Conservation (phyloP, 2,797 vertebrate species). For the Hydrolagus colliei region DNA sequence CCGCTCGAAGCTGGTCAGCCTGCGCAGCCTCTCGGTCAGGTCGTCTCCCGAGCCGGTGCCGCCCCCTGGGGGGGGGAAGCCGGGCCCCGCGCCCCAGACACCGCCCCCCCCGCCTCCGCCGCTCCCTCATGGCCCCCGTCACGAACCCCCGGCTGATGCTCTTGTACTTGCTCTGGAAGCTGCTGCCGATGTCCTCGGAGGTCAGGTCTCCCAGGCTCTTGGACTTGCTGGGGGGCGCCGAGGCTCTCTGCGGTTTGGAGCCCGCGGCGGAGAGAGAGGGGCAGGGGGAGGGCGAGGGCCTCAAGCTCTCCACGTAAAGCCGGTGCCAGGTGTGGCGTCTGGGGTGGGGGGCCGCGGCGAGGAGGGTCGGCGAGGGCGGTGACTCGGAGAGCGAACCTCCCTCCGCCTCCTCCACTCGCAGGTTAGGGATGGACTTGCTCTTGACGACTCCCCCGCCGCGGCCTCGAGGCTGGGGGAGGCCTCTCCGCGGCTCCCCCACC, state of each 20-base stretch:
- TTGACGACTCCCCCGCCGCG: conserved; percentile 57
- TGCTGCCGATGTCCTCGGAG: conserved; percentile 77
- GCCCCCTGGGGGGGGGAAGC: conserved; percentile 2
- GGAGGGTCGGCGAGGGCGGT: too few relatives aligned
- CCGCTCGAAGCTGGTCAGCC: conserved; percentile 62
- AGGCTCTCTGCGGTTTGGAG: conserved; percentile 41
- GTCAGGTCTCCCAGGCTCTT: conserved; percentile 92
- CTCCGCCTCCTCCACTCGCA: conserved; percentile 49
- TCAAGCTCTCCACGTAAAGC: conserved; percentile 75
- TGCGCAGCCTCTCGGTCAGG: conserved; percentile 73
- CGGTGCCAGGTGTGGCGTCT: conserved; percentile 76
- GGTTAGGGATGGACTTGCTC: conserved; percentile 86
- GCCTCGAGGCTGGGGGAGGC: too few relatives aligned
- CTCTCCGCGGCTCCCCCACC: too few relatives aligned
- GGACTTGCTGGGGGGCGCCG: conserved; percentile 61
- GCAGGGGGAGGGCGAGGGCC: conserved; percentile 48
- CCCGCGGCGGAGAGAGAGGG: too few relatives aligned
- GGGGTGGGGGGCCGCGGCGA: too few relatives aligned
- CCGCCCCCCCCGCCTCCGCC: conserved; percentile 41
- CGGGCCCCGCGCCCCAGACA: background rate
- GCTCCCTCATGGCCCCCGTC: conserved; percentile 49
- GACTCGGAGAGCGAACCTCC: too few relatives aligned
- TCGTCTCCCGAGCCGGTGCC: conserved; percentile 37
- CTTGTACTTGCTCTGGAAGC: conserved; percentile 74
- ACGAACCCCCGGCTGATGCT: conserved; percentile 77